Evolutionary conservation across 2,113 vertebrate species (phyloP), one percentile per base, ranked within the genome.

Genomic region (Pollimyrus isidori): DNA sequence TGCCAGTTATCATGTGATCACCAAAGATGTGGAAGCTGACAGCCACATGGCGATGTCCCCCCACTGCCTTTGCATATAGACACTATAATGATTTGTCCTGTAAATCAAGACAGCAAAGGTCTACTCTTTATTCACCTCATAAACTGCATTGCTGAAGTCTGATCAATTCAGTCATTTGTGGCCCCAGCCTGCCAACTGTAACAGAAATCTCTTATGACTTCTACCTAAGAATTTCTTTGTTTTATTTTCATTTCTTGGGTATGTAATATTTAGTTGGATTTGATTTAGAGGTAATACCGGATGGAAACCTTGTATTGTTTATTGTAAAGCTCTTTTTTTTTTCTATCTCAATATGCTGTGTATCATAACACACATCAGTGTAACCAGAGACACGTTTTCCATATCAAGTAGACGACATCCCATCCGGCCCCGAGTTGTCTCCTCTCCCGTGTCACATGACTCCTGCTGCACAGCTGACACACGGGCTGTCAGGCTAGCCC

Each of bases 351-450:
- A 53, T 52, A 76, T 49, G 21, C 76, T 86, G 80, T 56, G 30
- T 86, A 58, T 58, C 11, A 45, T 65, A 42, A 89, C 56, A 69
- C 56, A 62, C 87, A 86, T 88, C 45, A 50, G 89, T 65, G 93
- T 91, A 92, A 92, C 89, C 56, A 50, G 91, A 93, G 88, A 90
- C 6, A 88, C 84, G 88, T 58, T 89, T 91, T 90, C 89, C 90
- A 92, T 91, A 92, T 93, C 93, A 89, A 90, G 91, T 92, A 86
- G 90, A 89, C 65, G 91, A 92, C 89, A 93, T 90, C 83, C 85
- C 89, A 93, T 91, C 90, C 90, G 53, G 89, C 87, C 82, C 56
- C 58, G 84, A 88, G 91, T 92, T 92, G 89, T 90, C 90, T 89
- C 88, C 76, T 50, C 62, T 56, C 52, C 46, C 83, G 91, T 90